phyloP scores from a whole-genome alignment of 2,797 vertebrate genomes.

The Notolabrus celidotus region DNA sequence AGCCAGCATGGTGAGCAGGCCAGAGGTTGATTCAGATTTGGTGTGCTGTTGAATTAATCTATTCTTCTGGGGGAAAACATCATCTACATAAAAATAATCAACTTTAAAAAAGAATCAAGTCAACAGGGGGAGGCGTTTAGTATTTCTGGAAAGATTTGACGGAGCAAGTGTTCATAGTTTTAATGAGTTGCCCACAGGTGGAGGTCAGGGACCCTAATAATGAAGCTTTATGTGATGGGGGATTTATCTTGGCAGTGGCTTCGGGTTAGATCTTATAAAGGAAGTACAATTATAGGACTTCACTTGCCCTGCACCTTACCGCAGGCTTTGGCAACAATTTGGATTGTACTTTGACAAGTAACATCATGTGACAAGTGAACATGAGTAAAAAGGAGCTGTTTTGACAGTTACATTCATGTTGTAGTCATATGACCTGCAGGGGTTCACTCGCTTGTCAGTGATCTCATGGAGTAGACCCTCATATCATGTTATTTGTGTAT shows the following conservation, averaged over 20 bases:
- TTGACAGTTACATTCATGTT: slow-evolving; percentile 29
- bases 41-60: slow-evolving; percentile 43
- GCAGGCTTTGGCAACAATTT: slow-evolving; percentile 6
- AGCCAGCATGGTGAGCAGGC: slow-evolving; percentile 48
- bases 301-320: slow-evolving; percentile 6
- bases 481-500: background rate
- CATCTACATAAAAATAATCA: slow-evolving; percentile 59
- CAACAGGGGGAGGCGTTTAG: slow-evolving; percentile 52
- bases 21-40: slow-evolving; percentile 55
- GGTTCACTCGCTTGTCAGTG: background rate
- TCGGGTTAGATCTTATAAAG: slow-evolving; percentile 15
- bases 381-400: slow-evolving; percentile 18
- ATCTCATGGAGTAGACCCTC: background rate
- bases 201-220: slow-evolving; percentile 64
- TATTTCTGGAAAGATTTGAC: slow-evolving; percentile 61
- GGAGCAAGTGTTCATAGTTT: slow-evolving; percentile 65
- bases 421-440: background rate
- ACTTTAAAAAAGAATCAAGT: slow-evolving; percentile 66
- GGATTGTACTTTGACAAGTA: slow-evolving; percentile 17
- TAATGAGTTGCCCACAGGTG: slow-evolving; percentile 63
- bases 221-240: slow-evolving; percentile 63
- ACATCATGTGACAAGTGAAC: background rate
- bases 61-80: slow-evolving; percentile 36
- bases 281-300: slow-evolving; percentile 19
- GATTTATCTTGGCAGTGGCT: slow-evolving; percentile 58